These are phyloP conservation scores for Heterodera schachtii DNA, from an alignment of 1,140 invertebrate species.

Conservation along the genomic window DNA sequence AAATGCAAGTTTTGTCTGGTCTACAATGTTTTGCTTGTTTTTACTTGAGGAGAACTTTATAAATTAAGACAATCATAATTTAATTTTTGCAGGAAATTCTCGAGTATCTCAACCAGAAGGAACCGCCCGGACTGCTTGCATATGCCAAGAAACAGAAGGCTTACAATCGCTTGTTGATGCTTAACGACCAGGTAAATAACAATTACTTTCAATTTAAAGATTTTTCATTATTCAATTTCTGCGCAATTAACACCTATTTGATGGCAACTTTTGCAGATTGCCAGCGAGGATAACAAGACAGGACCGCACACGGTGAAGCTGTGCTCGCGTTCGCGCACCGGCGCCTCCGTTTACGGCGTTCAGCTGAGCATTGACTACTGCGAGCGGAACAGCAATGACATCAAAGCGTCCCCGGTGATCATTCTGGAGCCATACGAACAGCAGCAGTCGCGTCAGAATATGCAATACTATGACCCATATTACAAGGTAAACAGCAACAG, in stretches of 20 bases:
- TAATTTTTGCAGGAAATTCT: too few species aligned
- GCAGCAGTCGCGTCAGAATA: conserved; percentile 7
- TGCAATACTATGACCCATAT: background rate
- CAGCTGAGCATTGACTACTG: conserved; percentile 28
- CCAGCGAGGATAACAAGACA: background rate
- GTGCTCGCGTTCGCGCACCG: background rate
- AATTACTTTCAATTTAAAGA: background rate
- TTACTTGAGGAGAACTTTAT: too few species aligned
- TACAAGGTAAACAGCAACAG: too few species aligned
- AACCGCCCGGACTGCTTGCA: background rate
- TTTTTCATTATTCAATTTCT: background rate
- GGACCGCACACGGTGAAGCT: background rate
- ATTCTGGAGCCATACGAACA: background rate
- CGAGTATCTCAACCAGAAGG: conserved; percentile 3
- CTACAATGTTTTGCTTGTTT: too few species aligned
- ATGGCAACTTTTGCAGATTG: background rate
- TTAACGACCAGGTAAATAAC: background rate
- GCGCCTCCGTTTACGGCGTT: conserved; percentile 12
- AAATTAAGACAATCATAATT: too few species aligned
- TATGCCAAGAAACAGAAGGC: conserved; percentile 10
- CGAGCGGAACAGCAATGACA: conserved; percentile 14
- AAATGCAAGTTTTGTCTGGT: too few species aligned
- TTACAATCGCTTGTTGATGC: background rate
- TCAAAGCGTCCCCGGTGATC: background rate
- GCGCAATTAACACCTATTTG: too few species aligned